Conservation (phyloP, 35 echinoderm and acorn worm species). For the Anneissia japonica region DNA sequence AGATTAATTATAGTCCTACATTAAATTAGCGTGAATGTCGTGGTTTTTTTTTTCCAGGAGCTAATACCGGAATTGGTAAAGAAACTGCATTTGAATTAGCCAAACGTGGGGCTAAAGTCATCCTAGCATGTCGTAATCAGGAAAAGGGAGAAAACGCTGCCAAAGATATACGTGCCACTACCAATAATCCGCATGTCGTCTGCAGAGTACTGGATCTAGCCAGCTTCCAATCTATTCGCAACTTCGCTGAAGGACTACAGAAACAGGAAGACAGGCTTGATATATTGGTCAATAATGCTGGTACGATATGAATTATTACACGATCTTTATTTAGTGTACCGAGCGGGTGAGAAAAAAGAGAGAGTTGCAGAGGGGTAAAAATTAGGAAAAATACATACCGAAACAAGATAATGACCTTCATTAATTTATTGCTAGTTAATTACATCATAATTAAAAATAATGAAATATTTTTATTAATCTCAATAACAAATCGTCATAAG, state of each 20-base stretch:
- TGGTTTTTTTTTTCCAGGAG: conserved; percentile 48
- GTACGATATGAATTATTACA: conserved; percentile 23
- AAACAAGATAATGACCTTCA: too few species aligned
- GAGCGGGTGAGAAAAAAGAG: too few species aligned
- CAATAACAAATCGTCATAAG: too few species aligned
- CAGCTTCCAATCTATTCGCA: conserved; percentile 49
- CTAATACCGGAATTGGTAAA: conserved; percentile 86
- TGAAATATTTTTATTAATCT: too few species aligned
- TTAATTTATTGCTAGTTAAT: too few species aligned
- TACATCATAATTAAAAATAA: too few species aligned
- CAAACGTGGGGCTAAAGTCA: conserved; percentile 64
- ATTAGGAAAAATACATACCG: too few species aligned
- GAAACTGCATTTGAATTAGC: conserved; percentile 73
- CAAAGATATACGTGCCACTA: conserved; percentile 45
- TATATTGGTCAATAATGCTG: conserved; percentile 88
- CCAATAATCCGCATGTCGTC: conserved; percentile 48
- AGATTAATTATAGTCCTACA: too few species aligned
- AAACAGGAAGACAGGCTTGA: conserved; percentile 63
- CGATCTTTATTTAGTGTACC: too few species aligned
- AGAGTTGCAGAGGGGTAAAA: too few species aligned
- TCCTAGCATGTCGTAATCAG: conserved; percentile 74
- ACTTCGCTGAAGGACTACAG: conserved; percentile 61
- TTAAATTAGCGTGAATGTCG: too few species aligned
- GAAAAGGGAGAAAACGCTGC: conserved; percentile 49
- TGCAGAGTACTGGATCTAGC: conserved; percentile 73